phyloP scores from a whole-genome alignment of 1,140 invertebrate species.

The Trichonephila inaurata region DNA sequence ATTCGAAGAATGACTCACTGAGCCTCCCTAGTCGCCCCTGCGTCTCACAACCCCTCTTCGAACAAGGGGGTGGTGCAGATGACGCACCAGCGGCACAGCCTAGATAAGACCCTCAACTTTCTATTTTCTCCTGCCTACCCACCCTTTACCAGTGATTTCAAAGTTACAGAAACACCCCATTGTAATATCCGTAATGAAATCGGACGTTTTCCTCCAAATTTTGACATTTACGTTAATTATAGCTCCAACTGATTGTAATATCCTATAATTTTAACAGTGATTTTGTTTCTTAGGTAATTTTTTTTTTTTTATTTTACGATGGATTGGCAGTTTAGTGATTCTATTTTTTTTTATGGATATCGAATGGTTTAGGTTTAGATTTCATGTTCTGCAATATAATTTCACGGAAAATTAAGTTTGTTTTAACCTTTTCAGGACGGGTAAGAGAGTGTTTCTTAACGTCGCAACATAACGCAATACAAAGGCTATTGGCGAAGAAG shows the following conservation, averaged over 20 bases:
- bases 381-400: too few species aligned
- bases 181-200: neutral
- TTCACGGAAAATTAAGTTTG: too few species aligned
- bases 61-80: constrained; percentile 55
- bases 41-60: constrained; percentile 16
- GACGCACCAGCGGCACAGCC: constrained; percentile 53
- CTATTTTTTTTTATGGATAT: too few species aligned
- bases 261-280: too few species aligned
- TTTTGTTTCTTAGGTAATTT: too few species aligned
- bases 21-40: neutral
- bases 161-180: neutral
- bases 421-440: too few species aligned
- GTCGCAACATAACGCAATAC: too few species aligned
- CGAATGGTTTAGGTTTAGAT: too few species aligned
- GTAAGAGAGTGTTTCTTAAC: too few species aligned
- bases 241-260: neutral
- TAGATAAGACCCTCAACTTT: constrained; percentile 61
- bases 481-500: too few species aligned
- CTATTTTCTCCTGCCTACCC: neutral
- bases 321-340: too few species aligned
- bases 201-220: neutral
- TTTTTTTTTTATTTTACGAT: too few species aligned
- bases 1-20: constrained; percentile 68
- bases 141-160: neutral
- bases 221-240: neutral